phyloP scores from a whole-genome alignment of 2,888 invertebrate genomes.

The Chalcosyrphus nemorum region DNA sequence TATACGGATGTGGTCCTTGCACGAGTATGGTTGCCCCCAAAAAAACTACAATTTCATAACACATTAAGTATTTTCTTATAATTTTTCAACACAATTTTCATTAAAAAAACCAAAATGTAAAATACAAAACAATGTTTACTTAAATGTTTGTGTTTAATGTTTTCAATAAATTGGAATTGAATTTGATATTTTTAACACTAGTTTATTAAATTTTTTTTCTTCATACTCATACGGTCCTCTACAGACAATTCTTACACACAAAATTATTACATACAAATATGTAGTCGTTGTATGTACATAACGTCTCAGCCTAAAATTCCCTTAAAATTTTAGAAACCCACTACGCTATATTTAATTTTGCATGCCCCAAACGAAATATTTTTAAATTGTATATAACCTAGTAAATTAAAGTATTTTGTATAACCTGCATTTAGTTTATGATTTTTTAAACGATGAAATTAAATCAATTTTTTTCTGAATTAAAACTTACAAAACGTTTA shows the following conservation, averaged over 20 bases:
- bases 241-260: neutral
- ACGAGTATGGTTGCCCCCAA: constrained; percentile 82
- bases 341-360: too few relatives aligned
- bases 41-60: constrained; percentile 44
- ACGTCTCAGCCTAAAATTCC: too few relatives aligned
- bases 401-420: too few relatives aligned
- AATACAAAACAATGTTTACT: neutral
- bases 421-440: too few relatives aligned
- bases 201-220: neutral
- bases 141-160: constrained; percentile 45
- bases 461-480: too few relatives aligned
- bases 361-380: too few relatives aligned
- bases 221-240: neutral
- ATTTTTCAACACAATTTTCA: constrained; percentile 45
- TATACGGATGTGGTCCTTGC: constrained; percentile 79
- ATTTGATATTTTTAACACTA: constrained; percentile 36
- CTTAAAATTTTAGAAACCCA: too few relatives aligned
- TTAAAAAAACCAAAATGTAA: neutral
- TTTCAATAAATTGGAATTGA: constrained; percentile 79
- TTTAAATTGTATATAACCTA: too few relatives aligned
- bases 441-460: too few relatives aligned
- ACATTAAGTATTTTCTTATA: constrained; percentile 48
- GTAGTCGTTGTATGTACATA: too few relatives aligned
- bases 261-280: too few relatives aligned
- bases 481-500: too few relatives aligned